Base-by-base conservation (phyloP, 1,140 invertebrate genomes). In the Nomia melanderi region DNA sequence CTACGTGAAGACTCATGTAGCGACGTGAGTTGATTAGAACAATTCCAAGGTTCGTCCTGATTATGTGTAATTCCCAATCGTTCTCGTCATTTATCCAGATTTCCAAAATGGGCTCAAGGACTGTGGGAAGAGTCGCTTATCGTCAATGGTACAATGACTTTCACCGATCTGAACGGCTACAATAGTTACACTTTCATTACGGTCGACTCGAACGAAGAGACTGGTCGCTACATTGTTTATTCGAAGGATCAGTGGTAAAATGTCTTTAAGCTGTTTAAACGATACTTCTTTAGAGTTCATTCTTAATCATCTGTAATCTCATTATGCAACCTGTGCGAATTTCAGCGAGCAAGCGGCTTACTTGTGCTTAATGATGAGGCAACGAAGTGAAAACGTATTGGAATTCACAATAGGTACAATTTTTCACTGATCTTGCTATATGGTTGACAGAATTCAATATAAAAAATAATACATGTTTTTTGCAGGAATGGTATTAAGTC, bases 61-160 rank as follows among this genome's bases (percentile, higher is more conserved):
- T 64, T 7, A 57, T 0, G 33, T 27, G 14, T 47, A 47, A 17
- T 36, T 36, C 12, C 12, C 39, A 41, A 41, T n/a, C 14, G 27
- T 7, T 31, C 31, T 14, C 17, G 0, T 5, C 33, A 1, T 60
- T 56, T 14, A 85, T 79, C 90, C 77, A 93, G 93, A 67, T 95
- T 95, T 82, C 95, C 95, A 0, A 92, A 94, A 78, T 96, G 95
- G 95, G 92, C 94, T 41, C 93, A 95, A 83, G 95, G 95, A 12
- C 87, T 93, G 53, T 96, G 95, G 95, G 93, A 95, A 88, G 91
- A 95, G 79, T 90, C 95, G 9, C 86, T 93, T 11, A 93, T 96
- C n/a, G 88, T 94, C 33, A 93, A 93, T 47, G 93, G 94, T 29
- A 93, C 93, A 3, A 93, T 95, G 86, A 93, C 93, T 14, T 95